Conservation (phyloP, 1,140 invertebrate species). For the Eubasilissa regina region DNA sequence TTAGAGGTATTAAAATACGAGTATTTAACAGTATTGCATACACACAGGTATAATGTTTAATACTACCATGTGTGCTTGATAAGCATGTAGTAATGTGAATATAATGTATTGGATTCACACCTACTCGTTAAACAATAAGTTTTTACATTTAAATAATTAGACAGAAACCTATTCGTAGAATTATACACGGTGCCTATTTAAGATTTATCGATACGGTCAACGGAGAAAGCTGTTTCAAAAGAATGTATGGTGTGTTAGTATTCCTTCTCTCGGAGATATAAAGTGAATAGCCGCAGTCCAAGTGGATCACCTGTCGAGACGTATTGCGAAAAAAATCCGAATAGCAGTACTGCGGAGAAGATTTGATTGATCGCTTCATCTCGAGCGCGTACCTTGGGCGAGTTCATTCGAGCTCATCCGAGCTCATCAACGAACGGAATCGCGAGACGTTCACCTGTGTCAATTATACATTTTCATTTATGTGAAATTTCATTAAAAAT, state of each 20-base stretch:
- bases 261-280: constrained; percentile 43
- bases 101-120: too few relatives aligned
- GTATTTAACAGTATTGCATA: too few relatives aligned
- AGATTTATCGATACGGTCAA: not conserved
- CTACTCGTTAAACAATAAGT: too few relatives aligned
- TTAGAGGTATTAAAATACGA: too few relatives aligned
- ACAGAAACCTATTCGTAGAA: not conserved
- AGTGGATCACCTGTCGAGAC: constrained; percentile 54
- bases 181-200: too few relatives aligned
- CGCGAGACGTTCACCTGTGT: too few relatives aligned
- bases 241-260: constrained; percentile 55
- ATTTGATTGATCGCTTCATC: constrained; percentile 37
- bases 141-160: not conserved
- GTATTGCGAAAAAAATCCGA: constrained; percentile 33
- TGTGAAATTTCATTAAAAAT: too few relatives aligned
- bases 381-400: constrained; percentile 2
- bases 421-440: too few relatives aligned
- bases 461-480: too few relatives aligned
- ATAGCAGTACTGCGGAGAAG: constrained; percentile 31
- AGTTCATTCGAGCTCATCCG: not conserved
- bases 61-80: too few relatives aligned
- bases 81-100: too few relatives aligned
- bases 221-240: constrained; percentile 58
- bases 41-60: too few relatives aligned
- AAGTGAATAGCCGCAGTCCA: constrained; percentile 23